Evolutionary conservation across 2,888 invertebrate species (phyloP).

Genomic region (Diplazon laetatorius): DNA sequence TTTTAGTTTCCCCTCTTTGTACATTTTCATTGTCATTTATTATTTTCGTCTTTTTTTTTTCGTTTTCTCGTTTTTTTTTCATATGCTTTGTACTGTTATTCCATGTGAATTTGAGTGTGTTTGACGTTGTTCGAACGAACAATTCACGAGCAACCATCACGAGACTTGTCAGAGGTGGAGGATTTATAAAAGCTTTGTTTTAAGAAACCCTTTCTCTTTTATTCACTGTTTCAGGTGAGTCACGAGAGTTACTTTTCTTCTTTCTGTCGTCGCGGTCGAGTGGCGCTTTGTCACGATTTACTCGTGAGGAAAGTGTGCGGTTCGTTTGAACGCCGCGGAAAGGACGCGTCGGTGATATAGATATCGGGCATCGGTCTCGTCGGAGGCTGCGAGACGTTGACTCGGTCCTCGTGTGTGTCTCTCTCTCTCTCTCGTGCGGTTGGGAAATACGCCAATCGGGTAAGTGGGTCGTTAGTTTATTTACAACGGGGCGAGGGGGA

Average conservation of each 20-base stretch:
- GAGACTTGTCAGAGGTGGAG: no score
- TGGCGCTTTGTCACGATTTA: conserved; percentile 52
- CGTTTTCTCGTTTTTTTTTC: not conserved
- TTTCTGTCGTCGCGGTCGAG: conserved; percentile 5
- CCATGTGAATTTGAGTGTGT: not conserved
- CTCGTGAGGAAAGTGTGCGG: conserved; percentile 17
- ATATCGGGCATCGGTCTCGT: conserved; percentile 8
- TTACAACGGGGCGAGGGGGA: conserved; percentile 41
- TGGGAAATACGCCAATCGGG: conserved; percentile 48
- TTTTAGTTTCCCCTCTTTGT: no score
- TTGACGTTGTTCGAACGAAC: not conserved
- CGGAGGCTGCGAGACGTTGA: no score
- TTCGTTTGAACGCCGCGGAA: no score
- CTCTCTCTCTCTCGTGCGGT: not conserved
- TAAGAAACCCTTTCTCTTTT: conserved; percentile 31
- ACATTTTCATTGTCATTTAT: no score
- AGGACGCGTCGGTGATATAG: no score
- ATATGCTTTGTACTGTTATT: not conserved
- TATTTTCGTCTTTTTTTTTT: not conserved
- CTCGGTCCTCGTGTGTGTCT: conserved; percentile 26
- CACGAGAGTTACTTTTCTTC: conserved; percentile 12
- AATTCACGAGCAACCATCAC: not conserved
- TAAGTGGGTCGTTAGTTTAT: conserved; percentile 54
- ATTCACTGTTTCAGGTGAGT: conserved; percentile 55
- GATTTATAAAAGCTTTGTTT: conserved; percentile 32